Conservation (phyloP, 2,888 invertebrate species). For the Busseola fusca region DNA sequence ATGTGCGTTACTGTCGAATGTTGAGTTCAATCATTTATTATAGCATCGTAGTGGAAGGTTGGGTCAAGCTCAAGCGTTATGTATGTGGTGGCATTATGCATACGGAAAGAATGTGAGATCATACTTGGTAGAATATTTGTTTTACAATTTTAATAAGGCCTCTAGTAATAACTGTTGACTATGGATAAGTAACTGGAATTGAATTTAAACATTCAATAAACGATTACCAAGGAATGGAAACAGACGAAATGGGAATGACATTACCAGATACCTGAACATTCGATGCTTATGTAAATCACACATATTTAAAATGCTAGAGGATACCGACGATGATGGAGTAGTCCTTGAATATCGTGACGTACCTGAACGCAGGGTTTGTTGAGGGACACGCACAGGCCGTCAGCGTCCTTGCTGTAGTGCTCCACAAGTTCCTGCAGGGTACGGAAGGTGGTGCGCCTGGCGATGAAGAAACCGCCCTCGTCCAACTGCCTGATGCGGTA, state of each 20-base stretch:
- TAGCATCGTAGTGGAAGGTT: conserved; percentile 63
- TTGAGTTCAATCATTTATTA: conserved; percentile 65
- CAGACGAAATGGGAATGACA: conserved; percentile 29
- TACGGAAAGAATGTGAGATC: conserved; percentile 48
- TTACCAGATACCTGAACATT: conserved; percentile 44
- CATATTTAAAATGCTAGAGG: not conserved
- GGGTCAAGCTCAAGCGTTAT: conserved; percentile 55
- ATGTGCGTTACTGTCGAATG: conserved; percentile 61
- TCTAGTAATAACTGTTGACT: conserved; percentile 55
- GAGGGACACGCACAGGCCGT: conserved; percentile 99
- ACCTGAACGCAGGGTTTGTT: conserved; percentile 98
- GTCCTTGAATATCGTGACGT: conserved; percentile 39
- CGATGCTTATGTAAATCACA: conserved; percentile 24
- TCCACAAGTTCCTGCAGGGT: conserved; percentile 99
- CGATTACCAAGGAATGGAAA: conserved; percentile 40
- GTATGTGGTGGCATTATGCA: conserved; percentile 35
- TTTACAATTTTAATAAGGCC: conserved; percentile 61
- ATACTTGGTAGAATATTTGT: conserved; percentile 39
- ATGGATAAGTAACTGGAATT: conserved; percentile 57
- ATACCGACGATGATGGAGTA: not conserved
- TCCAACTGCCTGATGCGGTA: conserved; percentile 99
- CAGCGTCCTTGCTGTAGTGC: conserved; percentile 99
- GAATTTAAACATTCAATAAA: conserved; percentile 37
- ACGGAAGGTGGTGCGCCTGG: conserved; percentile 98
- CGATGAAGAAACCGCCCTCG: conserved; percentile 99